These are phyloP conservation scores for Latrodectus elegans DNA, from an alignment of 2,888 invertebrate species.

Conservation along the genomic window DNA sequence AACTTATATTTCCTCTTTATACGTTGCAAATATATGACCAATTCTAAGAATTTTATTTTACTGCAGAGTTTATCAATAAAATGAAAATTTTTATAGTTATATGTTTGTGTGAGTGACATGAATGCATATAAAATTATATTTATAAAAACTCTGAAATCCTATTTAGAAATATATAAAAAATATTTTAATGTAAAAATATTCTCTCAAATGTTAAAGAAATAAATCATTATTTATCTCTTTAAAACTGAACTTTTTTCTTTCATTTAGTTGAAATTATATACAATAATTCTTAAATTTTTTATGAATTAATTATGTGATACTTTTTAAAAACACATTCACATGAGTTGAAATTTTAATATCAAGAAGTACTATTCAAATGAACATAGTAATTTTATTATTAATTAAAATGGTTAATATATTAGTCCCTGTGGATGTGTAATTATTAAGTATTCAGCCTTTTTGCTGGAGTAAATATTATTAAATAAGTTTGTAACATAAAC, in stretches of 20 bases:
- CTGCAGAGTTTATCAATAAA: slow-evolving; percentile 6
- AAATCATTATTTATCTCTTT: background rate
- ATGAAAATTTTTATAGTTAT: slow-evolving; percentile 26
- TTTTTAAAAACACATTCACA: no score
- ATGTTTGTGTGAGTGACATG: slow-evolving; percentile 3
- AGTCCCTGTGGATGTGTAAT: no score
- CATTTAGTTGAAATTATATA: no score
- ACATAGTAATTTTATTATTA: no score
- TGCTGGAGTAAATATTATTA: no score
- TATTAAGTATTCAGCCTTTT: no score
- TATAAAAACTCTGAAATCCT: slow-evolving; percentile 17
- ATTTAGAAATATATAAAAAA: slow-evolving; percentile 18
- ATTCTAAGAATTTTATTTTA: slow-evolving; percentile 18
- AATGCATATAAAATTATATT: slow-evolving; percentile 37
- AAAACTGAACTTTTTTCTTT: background rate
- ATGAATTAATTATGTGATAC: no score
- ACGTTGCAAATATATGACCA: background rate
- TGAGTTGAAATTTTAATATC: no score
- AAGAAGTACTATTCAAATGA: no score
- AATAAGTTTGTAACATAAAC: no score
- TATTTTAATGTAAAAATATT: slow-evolving; percentile 1
- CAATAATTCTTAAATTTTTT: no score
- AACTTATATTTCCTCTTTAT: slow-evolving; percentile 2
- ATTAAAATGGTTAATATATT: no score
- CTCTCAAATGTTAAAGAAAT: background rate